These are phyloP conservation scores for Apomyelois bistriatella DNA, from an alignment of 2,888 invertebrate species.

Conservation along the genomic window DNA sequence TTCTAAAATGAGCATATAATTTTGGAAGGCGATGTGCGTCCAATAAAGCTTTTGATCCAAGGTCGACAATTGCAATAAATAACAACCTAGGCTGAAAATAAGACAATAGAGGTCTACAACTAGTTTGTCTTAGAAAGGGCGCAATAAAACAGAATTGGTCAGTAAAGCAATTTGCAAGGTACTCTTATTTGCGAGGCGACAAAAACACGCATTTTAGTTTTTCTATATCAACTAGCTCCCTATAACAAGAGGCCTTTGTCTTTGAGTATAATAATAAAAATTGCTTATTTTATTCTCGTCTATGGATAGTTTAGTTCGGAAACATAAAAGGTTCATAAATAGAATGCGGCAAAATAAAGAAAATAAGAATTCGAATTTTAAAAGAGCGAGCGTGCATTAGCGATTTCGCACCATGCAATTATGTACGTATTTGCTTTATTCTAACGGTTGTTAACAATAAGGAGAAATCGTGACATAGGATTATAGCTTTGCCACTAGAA, in stretches of 20 bases:
- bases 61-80: neutral
- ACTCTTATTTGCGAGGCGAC: neutral
- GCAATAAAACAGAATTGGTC: neutral
- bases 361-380: too few relatives aligned
- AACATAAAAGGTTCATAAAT: too few relatives aligned
- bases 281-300: too few relatives aligned
- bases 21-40: neutral
- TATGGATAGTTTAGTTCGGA: too few relatives aligned
- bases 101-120: neutral
- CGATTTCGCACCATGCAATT: neutral
- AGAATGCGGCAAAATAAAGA: too few relatives aligned
- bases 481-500: neutral
- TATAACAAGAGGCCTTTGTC: neutral
- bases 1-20: too few relatives aligned
- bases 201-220: neutral
- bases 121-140: neutral
- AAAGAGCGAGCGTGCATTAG: too few relatives aligned
- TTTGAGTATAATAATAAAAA: too few relatives aligned
- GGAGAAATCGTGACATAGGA: slow-evolving; percentile 5
- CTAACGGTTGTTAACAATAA: neutral
- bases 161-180: neutral
- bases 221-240: neutral
- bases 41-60: neutral
- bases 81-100: neutral
- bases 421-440: neutral